Conservation (phyloP, 2,797 vertebrate species). For the Erithacus rubecula region DNA sequence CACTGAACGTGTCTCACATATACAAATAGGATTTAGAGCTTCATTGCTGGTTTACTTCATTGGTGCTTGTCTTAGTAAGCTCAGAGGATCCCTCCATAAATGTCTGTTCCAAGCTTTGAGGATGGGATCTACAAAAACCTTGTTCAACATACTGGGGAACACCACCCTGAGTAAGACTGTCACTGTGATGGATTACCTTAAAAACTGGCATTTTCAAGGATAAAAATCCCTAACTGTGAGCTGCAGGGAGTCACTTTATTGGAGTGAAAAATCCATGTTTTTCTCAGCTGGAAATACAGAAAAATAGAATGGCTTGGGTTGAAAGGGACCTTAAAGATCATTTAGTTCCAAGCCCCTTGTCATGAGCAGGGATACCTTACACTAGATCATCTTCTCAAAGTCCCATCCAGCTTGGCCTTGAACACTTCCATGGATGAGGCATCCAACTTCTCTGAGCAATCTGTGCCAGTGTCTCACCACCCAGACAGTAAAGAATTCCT, state of each 20-base stretch:
- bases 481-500: neutral
- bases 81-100: neutral
- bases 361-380: too few relatives aligned
- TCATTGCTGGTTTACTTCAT: neutral
- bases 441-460: too few relatives aligned
- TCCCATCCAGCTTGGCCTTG: neutral
- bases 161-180: neutral
- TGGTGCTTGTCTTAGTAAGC: neutral
- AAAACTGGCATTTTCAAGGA: neutral
- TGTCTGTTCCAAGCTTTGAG: neutral
- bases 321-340: neutral
- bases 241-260: neutral
- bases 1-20: accelerated
- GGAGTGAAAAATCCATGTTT: neutral
- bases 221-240: neutral
- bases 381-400: neutral
- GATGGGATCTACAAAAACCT: neutral
- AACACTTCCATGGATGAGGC: neutral
- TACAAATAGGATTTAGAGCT: neutral
- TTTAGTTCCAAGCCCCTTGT: neutral
- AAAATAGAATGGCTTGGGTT: neutral
- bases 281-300: neutral
- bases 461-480: neutral
- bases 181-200: neutral
- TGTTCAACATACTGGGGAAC: neutral